Evolutionary conservation across 2,888 invertebrate genomes (phyloP).

Genomic region (Apotomis turbidana): DNA sequence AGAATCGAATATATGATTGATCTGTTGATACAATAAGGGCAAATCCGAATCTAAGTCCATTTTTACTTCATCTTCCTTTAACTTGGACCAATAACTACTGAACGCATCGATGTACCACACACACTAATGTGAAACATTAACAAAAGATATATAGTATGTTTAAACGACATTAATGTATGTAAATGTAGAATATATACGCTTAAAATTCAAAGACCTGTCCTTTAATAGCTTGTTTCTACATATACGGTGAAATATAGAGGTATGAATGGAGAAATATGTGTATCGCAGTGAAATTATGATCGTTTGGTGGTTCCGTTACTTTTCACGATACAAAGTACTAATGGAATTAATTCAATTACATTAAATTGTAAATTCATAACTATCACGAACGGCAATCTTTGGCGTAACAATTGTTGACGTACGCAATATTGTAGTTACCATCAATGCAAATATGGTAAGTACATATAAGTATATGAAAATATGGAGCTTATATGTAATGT

Average conservation of each 20-base stretch:
- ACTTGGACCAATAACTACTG: slow-evolving; percentile 9
- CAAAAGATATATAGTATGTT: slow-evolving; percentile 33
- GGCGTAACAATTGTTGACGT: neutral
- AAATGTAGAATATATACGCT: slow-evolving; percentile 35
- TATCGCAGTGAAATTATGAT: slow-evolving; percentile 5
- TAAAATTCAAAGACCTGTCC: slow-evolving; percentile 30
- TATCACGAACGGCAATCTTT: slow-evolving; percentile 5
- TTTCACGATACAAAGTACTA: neutral
- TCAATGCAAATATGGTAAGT: no score
- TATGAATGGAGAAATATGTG: slow-evolving; percentile 6
- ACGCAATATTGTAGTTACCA: no score
- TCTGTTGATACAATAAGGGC: no score
- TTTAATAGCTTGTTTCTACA: slow-evolving; percentile 21
- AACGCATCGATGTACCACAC: slow-evolving; percentile 28
- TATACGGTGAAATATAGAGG: slow-evolving; percentile 7
- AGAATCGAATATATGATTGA: no score
- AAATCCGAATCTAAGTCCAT: neutral
- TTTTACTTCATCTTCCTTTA: neutral
- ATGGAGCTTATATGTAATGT: no score
- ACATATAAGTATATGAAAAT: no score
- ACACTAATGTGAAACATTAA: slow-evolving; percentile 22
- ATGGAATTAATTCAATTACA: neutral
- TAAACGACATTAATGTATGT: slow-evolving; percentile 39
- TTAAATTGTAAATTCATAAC: neutral
- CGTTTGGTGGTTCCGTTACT: slow-evolving; percentile 2